phyloP scores from a whole-genome alignment of 1,140 invertebrate genomes.

The Frieseomelitta varia region DNA sequence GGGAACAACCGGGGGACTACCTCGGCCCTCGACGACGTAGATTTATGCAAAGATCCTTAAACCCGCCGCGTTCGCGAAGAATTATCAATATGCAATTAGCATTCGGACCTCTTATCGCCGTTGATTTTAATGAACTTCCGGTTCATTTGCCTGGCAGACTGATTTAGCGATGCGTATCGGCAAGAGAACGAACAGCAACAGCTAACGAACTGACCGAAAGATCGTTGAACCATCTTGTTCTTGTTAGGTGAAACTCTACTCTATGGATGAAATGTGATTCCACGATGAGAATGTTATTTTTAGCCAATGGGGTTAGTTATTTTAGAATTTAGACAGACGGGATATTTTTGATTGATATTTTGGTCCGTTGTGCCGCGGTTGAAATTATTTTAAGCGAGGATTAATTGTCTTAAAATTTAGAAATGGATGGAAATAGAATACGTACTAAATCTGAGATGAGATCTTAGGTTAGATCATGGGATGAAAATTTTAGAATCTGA shows the following conservation, averaged over 20 bases:
- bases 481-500: no score
- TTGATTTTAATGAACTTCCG: slow-evolving; percentile 17
- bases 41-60: slow-evolving; percentile 45
- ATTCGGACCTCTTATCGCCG: not conserved
- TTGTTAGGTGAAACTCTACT: no score
- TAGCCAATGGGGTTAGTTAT: no score
- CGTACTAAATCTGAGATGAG: no score
- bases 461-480: no score
- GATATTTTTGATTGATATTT: not conserved
- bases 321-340: not conserved
- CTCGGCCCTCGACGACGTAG: not conserved
- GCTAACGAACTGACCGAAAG: slow-evolving; percentile 2
- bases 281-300: not conserved
- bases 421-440: no score
- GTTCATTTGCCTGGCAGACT: not conserved
- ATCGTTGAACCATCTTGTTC: not conserved
- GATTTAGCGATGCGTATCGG: not conserved
- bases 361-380: not conserved
- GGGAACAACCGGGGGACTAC: not conserved
- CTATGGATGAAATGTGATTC: no score
- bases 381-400: no score
- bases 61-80: not conserved
- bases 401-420: no score
- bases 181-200: not conserved
- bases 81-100: slow-evolving; percentile 47